phyloP scores from a whole-genome alignment of 2,797 vertebrate species.

The Poecile montanus region DNA sequence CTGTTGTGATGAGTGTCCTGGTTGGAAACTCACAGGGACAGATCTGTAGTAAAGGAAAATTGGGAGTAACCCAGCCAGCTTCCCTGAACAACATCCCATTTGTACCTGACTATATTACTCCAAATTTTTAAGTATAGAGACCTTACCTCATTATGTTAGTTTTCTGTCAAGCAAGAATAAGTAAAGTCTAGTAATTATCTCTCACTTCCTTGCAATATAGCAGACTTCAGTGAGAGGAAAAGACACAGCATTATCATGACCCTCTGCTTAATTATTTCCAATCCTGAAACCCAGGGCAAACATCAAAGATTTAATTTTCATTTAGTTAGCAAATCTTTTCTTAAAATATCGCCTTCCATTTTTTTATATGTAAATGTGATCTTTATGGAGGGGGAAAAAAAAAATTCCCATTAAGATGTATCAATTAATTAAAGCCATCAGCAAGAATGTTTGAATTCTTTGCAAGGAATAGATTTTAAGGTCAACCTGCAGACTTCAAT shows the following conservation, averaged over 20 bases:
- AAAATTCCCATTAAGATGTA: slow-evolving; percentile 22
- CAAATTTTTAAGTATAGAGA: neutral
- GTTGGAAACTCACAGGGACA: neutral
- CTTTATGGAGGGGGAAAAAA: neutral
- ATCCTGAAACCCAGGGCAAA: neutral
- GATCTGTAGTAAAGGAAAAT: neutral
- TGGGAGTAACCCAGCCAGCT: neutral
- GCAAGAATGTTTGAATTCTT: neutral
- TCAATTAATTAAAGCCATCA: slow-evolving; percentile 15
- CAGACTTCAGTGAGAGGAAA: neutral
- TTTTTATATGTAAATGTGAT: slow-evolving; percentile 22
- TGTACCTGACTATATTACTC: neutral
- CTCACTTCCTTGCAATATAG: neutral
- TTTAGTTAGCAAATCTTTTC: neutral
- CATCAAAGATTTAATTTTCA: neutral
- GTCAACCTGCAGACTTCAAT: neutral
- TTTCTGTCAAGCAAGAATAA: neutral
- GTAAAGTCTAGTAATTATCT: neutral
- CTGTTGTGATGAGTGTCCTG: neutral
- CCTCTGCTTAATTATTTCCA: neutral
- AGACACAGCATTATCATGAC: neutral
- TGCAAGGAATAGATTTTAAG: neutral
- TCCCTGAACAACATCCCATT: neutral
- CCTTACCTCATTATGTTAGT: neutral
- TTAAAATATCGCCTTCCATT: neutral